These are phyloP conservation scores for Novumbra hubbsi DNA, from an alignment of 2,797 vertebrate genomes.

Conservation along the genomic window DNA sequence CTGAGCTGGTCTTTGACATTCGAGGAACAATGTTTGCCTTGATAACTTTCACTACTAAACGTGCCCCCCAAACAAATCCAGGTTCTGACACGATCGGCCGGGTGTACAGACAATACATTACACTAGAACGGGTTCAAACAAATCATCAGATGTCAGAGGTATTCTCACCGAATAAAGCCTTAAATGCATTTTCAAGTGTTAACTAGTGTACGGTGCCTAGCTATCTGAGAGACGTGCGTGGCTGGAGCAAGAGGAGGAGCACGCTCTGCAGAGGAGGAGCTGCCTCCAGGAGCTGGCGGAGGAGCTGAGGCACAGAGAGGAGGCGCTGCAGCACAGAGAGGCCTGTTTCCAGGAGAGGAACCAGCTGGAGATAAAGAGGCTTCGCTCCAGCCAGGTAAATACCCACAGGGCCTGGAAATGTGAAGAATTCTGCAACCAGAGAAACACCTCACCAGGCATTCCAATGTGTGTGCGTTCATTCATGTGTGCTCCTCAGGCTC, in stretches of 20 bases:
- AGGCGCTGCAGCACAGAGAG: conserved; percentile 79
- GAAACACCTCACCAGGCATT: neutral
- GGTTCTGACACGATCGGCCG: too few relatives aligned
- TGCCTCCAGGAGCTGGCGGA: conserved; percentile 80
- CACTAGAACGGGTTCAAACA: too few relatives aligned
- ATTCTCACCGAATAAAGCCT: too few relatives aligned
- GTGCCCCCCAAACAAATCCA: too few relatives aligned
- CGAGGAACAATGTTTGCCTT: too few relatives aligned
- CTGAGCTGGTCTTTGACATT: too few relatives aligned
- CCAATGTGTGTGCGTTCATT: neutral
- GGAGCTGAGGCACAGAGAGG: conserved; percentile 82
- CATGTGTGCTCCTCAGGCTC: conserved; percentile 61
- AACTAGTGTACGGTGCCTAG: conserved; percentile 44
- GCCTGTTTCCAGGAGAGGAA: conserved; percentile 78
- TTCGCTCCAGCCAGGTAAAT: conserved; percentile 81
- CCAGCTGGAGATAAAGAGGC: conserved; percentile 80
- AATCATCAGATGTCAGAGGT: too few relatives aligned
- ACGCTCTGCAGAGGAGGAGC: conserved; percentile 77
- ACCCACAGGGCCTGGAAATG: neutral
- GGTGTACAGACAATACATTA: too few relatives aligned
- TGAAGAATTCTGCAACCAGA: neutral
- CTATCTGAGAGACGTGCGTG: conserved; percentile 78
- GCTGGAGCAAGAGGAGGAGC: conserved; percentile 87
- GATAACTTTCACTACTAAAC: too few relatives aligned
- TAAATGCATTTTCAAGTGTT: neutral